Percentiles rank a stretch among this genome's conserved stretches.
phyloP scores from a whole-genome alignment of 1,140 invertebrate species.

The Plectrocnemia conspersa region DNA sequence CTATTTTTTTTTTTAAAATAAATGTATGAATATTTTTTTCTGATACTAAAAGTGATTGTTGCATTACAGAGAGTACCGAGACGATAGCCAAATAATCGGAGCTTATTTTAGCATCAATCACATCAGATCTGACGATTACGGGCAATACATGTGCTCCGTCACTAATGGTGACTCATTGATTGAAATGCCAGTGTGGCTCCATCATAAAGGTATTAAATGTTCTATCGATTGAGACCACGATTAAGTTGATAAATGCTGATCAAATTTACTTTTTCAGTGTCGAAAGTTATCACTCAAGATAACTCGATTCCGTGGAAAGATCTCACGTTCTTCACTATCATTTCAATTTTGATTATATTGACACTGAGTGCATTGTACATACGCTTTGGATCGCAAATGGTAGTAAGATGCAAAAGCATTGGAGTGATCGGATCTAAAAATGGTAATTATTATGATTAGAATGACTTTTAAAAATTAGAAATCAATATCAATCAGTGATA shows the following conservation, averaged over 20 bases:
- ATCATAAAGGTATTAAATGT: constrained; percentile 39
- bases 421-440: background rate
- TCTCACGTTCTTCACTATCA: background rate
- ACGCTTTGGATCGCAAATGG: background rate
- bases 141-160: constrained; percentile 59
- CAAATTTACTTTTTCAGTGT: constrained; percentile 15
- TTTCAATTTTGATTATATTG: background rate
- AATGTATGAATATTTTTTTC: background rate
- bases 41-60: constrained; percentile 7
- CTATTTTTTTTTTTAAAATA: constrained; percentile 1
- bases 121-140: constrained; percentile 59
- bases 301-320: constrained; percentile 25
- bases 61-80: constrained; percentile 47
- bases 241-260: background rate
- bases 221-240: background rate
- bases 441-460: background rate
- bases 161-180: constrained; percentile 45
- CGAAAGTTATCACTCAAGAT: constrained; percentile 4
- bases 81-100: constrained; percentile 64
- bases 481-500: too few relatives aligned
- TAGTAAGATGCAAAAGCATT: background rate
- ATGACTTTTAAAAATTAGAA: background rate
- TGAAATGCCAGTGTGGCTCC: constrained; percentile 44
- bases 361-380: background rate
- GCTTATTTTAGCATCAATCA: constrained; percentile 61